Evolutionary conservation across 2,888 invertebrate species (phyloP).

Genomic region (Himalopsyche kuldschensis): DNA sequence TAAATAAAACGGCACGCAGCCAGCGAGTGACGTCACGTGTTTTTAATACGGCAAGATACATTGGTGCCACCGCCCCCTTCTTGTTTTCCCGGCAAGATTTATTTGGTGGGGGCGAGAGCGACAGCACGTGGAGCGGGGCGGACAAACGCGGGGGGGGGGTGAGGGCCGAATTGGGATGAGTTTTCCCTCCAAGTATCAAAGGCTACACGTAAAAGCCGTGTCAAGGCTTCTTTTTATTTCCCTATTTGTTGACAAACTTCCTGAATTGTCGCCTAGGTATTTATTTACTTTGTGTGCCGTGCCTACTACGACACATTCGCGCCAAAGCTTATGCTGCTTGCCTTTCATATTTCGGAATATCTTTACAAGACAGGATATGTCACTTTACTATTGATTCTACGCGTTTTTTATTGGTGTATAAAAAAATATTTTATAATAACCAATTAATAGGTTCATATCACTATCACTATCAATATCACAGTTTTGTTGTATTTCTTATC

Average conservation of each 20-base stretch:
- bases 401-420: not conserved
- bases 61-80: not conserved
- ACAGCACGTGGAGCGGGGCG: not conserved
- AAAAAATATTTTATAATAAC: no score
- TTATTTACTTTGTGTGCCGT: conserved; percentile 4
- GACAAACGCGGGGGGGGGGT: not conserved
- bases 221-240: conserved; percentile 26
- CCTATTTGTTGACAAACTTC: conserved; percentile 31
- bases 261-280: conserved; percentile 29
- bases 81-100: conserved; percentile 18
- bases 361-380: not conserved
- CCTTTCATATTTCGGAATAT: not conserved
- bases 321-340: not conserved
- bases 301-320: not conserved
- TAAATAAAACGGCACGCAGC: not conserved
- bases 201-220: conserved; percentile 23
- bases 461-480: no score
- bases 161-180: conserved; percentile 3
- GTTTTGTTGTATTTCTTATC: no score
- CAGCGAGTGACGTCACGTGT: not conserved
- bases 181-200: conserved; percentile 14
- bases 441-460: no score
- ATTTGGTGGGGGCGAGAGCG: conserved; percentile 4
- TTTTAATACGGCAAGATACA: not conserved
- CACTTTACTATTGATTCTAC: not conserved